phyloP scores from a whole-genome alignment of 2,797 vertebrate genomes.

The Onychomys arenicola region DNA sequence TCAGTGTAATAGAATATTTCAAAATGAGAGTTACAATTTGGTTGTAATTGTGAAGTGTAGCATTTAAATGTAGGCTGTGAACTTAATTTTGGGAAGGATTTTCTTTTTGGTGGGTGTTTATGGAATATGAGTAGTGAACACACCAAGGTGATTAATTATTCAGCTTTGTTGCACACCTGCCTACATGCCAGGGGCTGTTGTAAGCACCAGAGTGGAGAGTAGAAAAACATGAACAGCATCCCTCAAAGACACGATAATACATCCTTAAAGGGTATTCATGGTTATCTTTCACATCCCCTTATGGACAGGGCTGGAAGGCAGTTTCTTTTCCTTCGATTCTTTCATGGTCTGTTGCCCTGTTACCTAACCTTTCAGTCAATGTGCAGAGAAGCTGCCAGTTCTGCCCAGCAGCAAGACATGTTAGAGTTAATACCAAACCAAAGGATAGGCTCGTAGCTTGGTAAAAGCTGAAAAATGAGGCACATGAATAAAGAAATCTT shows the following conservation, averaged over 20 bases:
- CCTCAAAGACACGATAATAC: background rate
- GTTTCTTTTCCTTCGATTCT: constrained; percentile 54
- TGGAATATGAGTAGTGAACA: constrained; percentile 56
- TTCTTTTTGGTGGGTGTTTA: background rate
- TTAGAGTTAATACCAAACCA: constrained; percentile 70
- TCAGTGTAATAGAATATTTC: background rate
- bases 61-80: background rate
- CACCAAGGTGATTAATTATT: constrained; percentile 33
- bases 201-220: background rate
- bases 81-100: constrained; percentile 52
- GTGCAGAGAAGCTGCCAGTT: constrained; percentile 62
- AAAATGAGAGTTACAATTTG: constrained; percentile 54
- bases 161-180: background rate
- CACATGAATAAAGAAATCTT: constrained; percentile 6
- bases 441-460: constrained; percentile 24
- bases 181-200: background rate
- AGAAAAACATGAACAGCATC: background rate
- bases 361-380: constrained; percentile 56
- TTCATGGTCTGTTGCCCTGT: constrained; percentile 50
- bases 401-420: constrained; percentile 31
- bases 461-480: constrained; percentile 56
- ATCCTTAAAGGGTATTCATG: background rate
- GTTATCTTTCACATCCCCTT: background rate
- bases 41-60: constrained; percentile 12
- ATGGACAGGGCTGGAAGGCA: background rate